A percentile compares a stretch with the other conserved stretches of the same genome.
These are phyloP conservation scores for Caenorhabditis tropicalis DNA, from an alignment of 1,140 invertebrate genomes.

Conservation along the genomic window DNA sequence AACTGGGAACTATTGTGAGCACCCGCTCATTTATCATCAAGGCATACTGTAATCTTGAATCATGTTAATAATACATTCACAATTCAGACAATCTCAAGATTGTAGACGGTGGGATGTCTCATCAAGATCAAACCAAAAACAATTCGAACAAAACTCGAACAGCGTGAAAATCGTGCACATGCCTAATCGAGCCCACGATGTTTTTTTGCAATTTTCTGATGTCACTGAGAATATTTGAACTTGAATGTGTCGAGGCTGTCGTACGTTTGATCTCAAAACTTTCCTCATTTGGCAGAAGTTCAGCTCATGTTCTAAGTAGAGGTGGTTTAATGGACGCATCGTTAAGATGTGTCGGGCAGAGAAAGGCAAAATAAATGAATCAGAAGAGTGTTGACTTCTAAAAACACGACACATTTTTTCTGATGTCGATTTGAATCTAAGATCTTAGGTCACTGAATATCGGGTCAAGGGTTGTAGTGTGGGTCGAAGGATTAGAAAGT, in stretches of 20 bases:
- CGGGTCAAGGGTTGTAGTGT: slow-evolving; percentile 4
- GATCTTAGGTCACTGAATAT: neutral
- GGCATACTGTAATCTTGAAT: no score
- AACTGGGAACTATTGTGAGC: no score
- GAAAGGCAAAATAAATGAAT: neutral
- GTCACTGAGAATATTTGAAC: neutral
- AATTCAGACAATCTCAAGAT: no score
- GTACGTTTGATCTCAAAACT: neutral
- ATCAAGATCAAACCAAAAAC: neutral
- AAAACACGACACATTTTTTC: neutral
- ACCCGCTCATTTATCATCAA: no score
- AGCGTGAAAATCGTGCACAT: neutral
- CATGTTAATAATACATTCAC: no score
- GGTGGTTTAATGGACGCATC: neutral
- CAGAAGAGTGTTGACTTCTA: neutral
- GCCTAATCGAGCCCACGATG: neutral
- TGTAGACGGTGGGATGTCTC: no score
- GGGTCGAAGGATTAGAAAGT: neutral
- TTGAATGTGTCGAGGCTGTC: neutral
- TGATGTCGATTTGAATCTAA: neutral
- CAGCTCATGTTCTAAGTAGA: neutral
- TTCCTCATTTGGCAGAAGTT: neutral
- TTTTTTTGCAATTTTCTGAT: slow-evolving; percentile 9
- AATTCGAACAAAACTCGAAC: neutral
- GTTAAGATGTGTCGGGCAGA: neutral